Conservation (phyloP, 2,113 vertebrate genomes). For the Symphodus melops region DNA sequence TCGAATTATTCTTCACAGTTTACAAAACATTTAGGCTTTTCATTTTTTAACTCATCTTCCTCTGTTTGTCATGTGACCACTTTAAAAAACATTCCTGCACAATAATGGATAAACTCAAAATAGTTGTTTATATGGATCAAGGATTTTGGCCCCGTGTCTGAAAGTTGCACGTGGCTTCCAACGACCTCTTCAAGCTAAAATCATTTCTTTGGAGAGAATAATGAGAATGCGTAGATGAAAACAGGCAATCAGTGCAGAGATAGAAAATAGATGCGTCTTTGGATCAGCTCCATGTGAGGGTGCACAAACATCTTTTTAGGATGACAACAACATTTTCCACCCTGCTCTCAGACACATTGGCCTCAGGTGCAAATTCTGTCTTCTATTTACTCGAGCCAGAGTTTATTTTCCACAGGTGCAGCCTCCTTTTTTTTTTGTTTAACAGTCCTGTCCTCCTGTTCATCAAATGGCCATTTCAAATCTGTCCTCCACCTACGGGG, state of each 20-base stretch:
- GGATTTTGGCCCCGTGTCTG: background rate
- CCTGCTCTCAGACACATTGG: background rate
- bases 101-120: too few relatives aligned
- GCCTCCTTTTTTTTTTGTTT: background rate
- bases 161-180: background rate
- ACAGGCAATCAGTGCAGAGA: conserved; percentile 2
- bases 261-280: background rate
- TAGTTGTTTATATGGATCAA: too few relatives aligned
- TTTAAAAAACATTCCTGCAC: too few relatives aligned
- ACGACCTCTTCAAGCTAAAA: background rate
- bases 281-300: background rate
- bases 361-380: background rate
- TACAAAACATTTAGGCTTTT: too few relatives aligned
- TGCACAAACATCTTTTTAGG: background rate
- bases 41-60: background rate
- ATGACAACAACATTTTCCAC: background rate
- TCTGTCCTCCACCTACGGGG: conserved; percentile 18
- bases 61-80: too few relatives aligned
- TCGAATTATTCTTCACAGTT: too few relatives aligned
- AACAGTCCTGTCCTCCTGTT: conserved; percentile 18
- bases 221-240: background rate
- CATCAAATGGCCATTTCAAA: conserved; percentile 27
- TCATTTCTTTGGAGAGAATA: background rate
- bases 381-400: background rate
- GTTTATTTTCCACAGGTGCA: conserved; percentile 10